These are phyloP conservation scores for Spicauda simplicius DNA, from an alignment of 2,888 invertebrate genomes.

Conservation along the genomic window DNA sequence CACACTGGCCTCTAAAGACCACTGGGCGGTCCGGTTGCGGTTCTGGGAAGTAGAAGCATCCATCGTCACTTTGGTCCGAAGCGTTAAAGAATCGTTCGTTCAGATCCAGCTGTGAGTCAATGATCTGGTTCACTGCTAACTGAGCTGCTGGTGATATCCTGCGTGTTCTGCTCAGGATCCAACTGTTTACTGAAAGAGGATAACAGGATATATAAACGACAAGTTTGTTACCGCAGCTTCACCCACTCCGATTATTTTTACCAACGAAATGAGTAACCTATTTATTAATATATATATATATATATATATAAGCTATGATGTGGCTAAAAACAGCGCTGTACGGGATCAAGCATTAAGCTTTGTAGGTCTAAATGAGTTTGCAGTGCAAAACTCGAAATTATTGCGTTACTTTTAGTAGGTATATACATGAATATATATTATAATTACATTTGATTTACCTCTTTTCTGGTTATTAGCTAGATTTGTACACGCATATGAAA, in stretches of 20 bases:
- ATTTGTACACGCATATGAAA: conserved; percentile 87
- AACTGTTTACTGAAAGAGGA: conserved; percentile 64
- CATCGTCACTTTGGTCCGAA: conserved; percentile 56
- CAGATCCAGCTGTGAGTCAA: conserved; percentile 52
- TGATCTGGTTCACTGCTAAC: conserved; percentile 51
- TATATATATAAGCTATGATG: no score
- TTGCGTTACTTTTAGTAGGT: no score
- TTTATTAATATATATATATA: no score
- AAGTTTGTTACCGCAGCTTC: no score
- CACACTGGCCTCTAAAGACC: conserved; percentile 50
- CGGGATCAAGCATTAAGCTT: no score
- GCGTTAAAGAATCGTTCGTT: conserved; percentile 53
- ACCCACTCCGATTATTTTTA: no score
- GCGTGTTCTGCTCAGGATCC: conserved; percentile 66
- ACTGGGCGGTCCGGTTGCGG: conserved; percentile 48
- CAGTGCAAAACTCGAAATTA: no score
- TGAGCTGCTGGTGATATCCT: conserved; percentile 47
- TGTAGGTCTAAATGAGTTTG: no score
- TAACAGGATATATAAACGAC: not conserved
- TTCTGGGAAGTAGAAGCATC: conserved; percentile 70
- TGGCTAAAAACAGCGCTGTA: no score
- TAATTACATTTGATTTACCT: conserved; percentile 69
- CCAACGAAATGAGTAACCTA: no score
- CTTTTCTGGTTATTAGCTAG: conserved; percentile 66
- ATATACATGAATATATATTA: no score